Conservation (phyloP, 2,113 vertebrate species). For the Forbesichthys papilliferus region DNA sequence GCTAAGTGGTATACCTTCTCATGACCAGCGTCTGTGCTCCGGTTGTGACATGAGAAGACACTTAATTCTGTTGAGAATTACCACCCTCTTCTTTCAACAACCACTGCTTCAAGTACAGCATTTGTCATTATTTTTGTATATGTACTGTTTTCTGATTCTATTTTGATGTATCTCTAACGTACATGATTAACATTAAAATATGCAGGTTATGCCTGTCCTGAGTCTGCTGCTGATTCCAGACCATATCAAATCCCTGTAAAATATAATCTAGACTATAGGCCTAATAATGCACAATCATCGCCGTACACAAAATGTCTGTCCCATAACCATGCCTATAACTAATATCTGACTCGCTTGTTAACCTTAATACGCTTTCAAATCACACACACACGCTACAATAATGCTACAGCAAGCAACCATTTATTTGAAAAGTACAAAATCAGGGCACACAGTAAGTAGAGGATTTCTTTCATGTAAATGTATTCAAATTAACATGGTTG, state of each 20-base stretch:
- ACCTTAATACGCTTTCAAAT: too few relatives aligned
- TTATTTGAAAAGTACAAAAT: too few relatives aligned
- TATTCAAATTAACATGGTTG: too few relatives aligned
- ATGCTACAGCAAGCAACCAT: too few relatives aligned
- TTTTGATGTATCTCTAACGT: conserved; percentile 68
- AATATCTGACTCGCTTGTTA: too few relatives aligned
- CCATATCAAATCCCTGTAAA: background rate
- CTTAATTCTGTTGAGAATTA: conserved; percentile 16
- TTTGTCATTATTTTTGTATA: conserved; percentile 48
- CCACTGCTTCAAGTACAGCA: conserved; percentile 18
- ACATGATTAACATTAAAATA: conserved; percentile 79
- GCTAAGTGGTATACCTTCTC: conserved; percentile 41
- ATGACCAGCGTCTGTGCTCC: conserved; percentile 35
- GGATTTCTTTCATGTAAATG: too few relatives aligned
- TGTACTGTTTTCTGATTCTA: conserved; percentile 63
- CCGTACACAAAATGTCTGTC: background rate
- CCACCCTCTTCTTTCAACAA: conserved; percentile 24
- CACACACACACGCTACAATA: too few relatives aligned
- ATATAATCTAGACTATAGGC: background rate
- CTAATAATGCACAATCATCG: background rate
- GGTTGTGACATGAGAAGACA: conserved; percentile 3
- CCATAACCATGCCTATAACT: too few relatives aligned
- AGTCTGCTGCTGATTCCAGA: conserved; percentile 1
- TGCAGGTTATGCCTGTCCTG: conserved; percentile 58
- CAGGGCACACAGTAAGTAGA: too few relatives aligned